These are phyloP conservation scores for Phyllostomus hastatus DNA, from an alignment of 2,113 vertebrate species.

Conservation along the genomic window DNA sequence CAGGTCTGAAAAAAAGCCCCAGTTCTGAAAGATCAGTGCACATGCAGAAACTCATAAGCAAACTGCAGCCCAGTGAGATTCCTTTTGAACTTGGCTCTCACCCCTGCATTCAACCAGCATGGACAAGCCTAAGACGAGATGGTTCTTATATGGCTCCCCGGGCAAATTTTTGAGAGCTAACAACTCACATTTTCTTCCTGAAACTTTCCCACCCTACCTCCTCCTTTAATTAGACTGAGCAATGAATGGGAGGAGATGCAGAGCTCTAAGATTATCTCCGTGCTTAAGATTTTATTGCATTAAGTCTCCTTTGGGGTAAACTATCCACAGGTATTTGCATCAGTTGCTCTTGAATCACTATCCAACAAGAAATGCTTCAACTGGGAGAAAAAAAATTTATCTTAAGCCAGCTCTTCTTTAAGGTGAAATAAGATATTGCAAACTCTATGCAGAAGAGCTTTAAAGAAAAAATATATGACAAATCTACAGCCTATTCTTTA, in stretches of 20 bases:
- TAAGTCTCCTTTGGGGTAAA: neutral
- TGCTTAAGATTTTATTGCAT: neutral
- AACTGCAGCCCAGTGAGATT: neutral
- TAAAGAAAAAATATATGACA: neutral
- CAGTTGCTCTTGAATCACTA: neutral
- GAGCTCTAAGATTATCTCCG: neutral
- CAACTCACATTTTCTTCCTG: constrained; percentile 22
- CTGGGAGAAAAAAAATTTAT: neutral
- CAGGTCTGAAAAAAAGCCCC: neutral
- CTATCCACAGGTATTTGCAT: neutral
- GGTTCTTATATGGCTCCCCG: neutral
- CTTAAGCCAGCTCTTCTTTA: neutral
- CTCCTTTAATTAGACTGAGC: constrained; percentile 1
- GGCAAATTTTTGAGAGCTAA: constrained; percentile 28
- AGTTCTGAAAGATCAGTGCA: neutral
- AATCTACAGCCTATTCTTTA: neutral
- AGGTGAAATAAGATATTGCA: neutral
- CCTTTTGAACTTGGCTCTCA: constrained; percentile 26
- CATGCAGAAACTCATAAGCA: constrained; percentile 1
- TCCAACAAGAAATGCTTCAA: neutral
- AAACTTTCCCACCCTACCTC: neutral
- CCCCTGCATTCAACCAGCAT: constrained; percentile 26
- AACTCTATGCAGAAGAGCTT: neutral
- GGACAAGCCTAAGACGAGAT: constrained; percentile 31
- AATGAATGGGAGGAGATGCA: neutral